Evolutionary conservation across 2,888 invertebrate genomes (phyloP), one percentile per base, ranked within the genome.

Genomic region (Gortyna flavago): DNA sequence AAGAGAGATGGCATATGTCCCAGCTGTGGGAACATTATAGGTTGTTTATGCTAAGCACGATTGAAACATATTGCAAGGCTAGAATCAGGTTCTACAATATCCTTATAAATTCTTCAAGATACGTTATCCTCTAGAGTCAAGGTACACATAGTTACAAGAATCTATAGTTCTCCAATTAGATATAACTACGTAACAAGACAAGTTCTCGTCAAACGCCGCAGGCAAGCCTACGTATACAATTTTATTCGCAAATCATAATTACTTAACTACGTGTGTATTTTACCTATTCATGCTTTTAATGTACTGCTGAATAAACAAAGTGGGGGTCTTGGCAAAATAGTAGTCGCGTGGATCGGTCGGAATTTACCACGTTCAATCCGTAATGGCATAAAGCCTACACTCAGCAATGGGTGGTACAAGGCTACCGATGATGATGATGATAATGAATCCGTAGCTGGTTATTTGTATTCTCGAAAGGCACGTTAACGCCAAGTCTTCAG

Each of bases 151-250:
- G 16, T 35, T 25, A 54, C 29, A 79, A 62, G 51, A 78, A 32
- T 79, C 25, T n/a, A 80, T 51, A 72, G 18, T 8, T 51, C 9
- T 32, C n/a, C 54, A 80, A 79, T 61, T 80, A 79, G 41, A 66
- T 35, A 32, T 51, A 72, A 59, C 25, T 80, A 66, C 29, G 21
- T 51, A 41, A 51, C 21, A 62, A 79, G 13, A n/a, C 65, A 59
- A 66, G 59, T 67, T 67, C 66, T 66, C 44, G 41, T 67, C 66
- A 44, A 51, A 65, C 9, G n/a, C 16, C 32, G 21, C 8, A 72
- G 59, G 66, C 35, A 81, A 73, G 3, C 13, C 0, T 32, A 80
- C 35, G 41, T 25, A 6, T 25, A 25, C 48, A 71, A 71, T 62
- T 59, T 59, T 35, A 62, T 35, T 62, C 18, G 81, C n/a, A 48